Conservation (phyloP, 1,140 invertebrate genomes). For the Zaprionus gabonicus region DNA sequence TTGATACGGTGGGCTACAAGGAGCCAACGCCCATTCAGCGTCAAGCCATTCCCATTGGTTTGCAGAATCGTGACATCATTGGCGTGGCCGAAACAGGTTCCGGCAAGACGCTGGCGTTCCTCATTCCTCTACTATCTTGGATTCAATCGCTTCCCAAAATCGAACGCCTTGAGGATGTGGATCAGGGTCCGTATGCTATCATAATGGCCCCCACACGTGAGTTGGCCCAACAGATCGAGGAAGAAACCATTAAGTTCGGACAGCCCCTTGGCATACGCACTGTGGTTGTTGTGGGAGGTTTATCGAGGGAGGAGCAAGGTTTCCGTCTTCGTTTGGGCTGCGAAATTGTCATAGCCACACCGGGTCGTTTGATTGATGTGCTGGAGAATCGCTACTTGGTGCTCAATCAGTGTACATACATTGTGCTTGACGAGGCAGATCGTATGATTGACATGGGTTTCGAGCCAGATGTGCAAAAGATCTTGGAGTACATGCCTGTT, state of each 20-base stretch:
- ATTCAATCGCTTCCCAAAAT: conserved; percentile 99
- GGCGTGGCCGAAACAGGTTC: conserved; percentile 99
- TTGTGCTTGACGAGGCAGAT: conserved; percentile 97
- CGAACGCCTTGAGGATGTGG: conserved; percentile 95
- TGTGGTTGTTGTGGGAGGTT: conserved; percentile 98
- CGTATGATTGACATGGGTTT: conserved; percentile 99
- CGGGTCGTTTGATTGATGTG: conserved; percentile 99
- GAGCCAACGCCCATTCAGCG: conserved; percentile 99
- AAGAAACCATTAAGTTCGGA: conserved; percentile 99
- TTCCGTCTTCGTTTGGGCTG: conserved; percentile 98
- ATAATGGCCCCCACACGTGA: conserved; percentile 99
- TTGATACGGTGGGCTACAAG: conserved; percentile 97
- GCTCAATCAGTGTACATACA: conserved; percentile 97
- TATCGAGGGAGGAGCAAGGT: conserved; percentile 99
- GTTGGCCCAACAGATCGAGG: conserved; percentile 99
- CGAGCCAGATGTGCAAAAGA: conserved; percentile 99
- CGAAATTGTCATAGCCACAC: conserved; percentile 99
- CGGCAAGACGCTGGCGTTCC: conserved; percentile 99
- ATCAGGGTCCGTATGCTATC: conserved; percentile 99
- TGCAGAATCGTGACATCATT: conserved; percentile 99
- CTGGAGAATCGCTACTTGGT: conserved; percentile 99
- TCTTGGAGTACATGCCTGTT: conserved; percentile 99
- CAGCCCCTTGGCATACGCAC: conserved; percentile 97
- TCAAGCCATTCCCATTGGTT: conserved; percentile 99
- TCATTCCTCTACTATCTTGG: conserved; percentile 99